These are phyloP conservation scores for Myrmophylax atrothorax DNA, from an alignment of 2,113 vertebrate species.

Conservation along the genomic window DNA sequence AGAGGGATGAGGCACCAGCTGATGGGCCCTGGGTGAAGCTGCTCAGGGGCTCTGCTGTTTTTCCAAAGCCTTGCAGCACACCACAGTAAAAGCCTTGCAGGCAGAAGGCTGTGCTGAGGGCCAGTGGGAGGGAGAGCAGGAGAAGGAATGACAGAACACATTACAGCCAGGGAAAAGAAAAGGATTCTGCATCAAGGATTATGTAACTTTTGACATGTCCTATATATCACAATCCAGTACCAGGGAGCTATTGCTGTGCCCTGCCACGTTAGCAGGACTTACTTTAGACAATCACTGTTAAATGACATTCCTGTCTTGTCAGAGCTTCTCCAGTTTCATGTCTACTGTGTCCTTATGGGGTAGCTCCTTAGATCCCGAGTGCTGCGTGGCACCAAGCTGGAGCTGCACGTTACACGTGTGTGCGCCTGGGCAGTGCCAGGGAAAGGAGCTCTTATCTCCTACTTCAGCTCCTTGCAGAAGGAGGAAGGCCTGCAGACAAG, in stretches of 20 bases:
- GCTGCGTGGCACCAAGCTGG: neutral
- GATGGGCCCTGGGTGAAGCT: neutral
- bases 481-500: fast-evolving
- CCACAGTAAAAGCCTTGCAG: neutral
- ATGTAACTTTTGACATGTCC: constrained; percentile 17
- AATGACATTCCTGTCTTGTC: neutral
- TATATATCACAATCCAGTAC: neutral
- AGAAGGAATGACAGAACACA: neutral
- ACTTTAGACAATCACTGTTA: neutral
- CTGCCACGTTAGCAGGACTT: neutral
- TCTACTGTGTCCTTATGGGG: neutral
- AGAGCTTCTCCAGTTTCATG: neutral
- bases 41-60: neutral
- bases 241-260: neutral
- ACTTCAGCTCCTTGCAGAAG: neutral
- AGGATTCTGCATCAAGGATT: neutral
- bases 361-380: neutral
- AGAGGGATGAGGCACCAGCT: neutral
- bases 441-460: neutral
- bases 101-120: neutral
- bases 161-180: neutral
- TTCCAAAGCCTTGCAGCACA: neutral
- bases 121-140: neutral
- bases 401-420: fast-evolving
- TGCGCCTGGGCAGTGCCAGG: neutral